Base-by-base conservation (phyloP, 1,140 invertebrate genomes). In the Drosophila sproati region DNA sequence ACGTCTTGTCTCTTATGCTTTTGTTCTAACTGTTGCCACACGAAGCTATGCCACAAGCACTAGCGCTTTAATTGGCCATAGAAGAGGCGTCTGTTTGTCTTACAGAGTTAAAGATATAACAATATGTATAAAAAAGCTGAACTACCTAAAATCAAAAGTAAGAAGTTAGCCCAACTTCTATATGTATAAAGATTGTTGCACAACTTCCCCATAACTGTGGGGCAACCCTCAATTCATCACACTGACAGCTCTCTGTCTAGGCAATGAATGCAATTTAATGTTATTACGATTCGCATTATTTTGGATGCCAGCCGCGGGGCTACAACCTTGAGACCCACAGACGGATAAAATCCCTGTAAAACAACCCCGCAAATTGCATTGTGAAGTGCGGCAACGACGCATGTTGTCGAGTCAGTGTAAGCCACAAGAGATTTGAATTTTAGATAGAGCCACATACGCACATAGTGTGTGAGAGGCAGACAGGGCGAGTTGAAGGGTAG, bases 391-490 rank as follows among this genome's bases (percentile, higher is more conserved):
- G 78, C 78, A 81, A 81, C 79, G 61, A 64, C 72, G 80, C 75
- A 61, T 59, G 48, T 34, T 20, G 34, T 32, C 41, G 50, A 51
- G 48, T 41, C 47, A 41, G 35, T 85, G 78, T 75, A 74, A 86
- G 70, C 81, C 81, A 63, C 82, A 86, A 77, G 79, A 86, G 82
- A 86, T 86, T 86, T 86, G 82, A 86, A 86, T 86, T 86, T 87
- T 70, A 86, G 82, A 86, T 86, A 86, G 48, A 61, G 48, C 31
- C 50, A 62, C 61, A 45, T 32, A 55, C 61, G 34, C 77, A 64
- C 45, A 79, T 12, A 48, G 20, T 20, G 20, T 20, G 20, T 20
- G 56, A 67, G n/a, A 76, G 60, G 39, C 6, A 43, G 10, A 12
- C 12, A 12, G 12, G 12, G 12, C 12, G 12, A 52, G 59, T 20